Evolutionary conservation across 2,797 vertebrate species (phyloP).

Genomic region (Bradypus variegatus): DNA sequence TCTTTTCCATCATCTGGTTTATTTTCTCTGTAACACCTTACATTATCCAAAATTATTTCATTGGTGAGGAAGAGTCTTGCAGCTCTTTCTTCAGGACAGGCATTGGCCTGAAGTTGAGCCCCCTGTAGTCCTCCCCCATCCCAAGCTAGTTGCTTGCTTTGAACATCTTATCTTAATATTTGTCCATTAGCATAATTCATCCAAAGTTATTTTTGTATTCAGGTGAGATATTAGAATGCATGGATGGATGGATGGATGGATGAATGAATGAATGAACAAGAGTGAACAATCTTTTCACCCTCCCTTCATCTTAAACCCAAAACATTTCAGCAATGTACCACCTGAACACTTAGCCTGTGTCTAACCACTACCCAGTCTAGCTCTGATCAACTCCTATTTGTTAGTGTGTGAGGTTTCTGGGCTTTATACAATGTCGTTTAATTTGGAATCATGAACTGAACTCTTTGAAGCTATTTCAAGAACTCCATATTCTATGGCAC

Average conservation of each 20-base stretch:
- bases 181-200: not conserved
- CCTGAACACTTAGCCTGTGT: too few species aligned
- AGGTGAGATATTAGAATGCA: too few species aligned
- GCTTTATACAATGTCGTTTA: not conserved
- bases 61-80: not conserved
- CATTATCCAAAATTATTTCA: not conserved
- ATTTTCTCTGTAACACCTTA: not conserved
- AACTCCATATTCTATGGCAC: conserved; percentile 22
- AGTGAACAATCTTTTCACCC: too few species aligned
- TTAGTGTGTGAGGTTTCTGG: not conserved
- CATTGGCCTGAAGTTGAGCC: not conserved
- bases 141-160: not conserved
- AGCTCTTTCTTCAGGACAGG: not conserved
- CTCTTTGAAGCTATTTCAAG: conserved; percentile 54
- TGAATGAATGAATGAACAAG: too few species aligned
- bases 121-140: not conserved
- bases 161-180: not conserved
- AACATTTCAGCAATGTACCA: too few species aligned
- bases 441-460: not conserved
- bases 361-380: too few species aligned
- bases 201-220: not conserved
- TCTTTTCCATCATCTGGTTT: not conserved
- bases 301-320: too few species aligned
- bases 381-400: not conserved
- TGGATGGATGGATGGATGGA: too few species aligned